Conservation (phyloP, 1,140 invertebrate species). For the Orchesella cincta region DNA sequence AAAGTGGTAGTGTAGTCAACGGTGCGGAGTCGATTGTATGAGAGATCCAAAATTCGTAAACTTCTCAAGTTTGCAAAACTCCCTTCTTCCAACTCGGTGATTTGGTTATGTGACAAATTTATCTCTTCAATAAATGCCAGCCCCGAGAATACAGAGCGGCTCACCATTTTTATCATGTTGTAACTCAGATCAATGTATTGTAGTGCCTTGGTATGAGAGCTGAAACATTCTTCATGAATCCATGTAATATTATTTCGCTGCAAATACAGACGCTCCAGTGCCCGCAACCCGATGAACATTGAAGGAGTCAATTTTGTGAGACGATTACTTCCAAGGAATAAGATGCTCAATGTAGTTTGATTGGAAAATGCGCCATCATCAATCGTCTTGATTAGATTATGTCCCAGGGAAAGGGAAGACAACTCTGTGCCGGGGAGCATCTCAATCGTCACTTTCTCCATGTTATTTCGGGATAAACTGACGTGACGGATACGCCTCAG, state of each 20-base stretch:
- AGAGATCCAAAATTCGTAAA: conserved; percentile 65
- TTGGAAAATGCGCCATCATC: conserved; percentile 76
- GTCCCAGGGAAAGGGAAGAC: conserved; percentile 74
- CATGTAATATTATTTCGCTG: conserved; percentile 47
- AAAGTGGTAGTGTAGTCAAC: conserved; percentile 58
- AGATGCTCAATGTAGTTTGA: conserved; percentile 72
- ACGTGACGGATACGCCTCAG: conserved; percentile 82
- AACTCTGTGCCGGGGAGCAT: conserved; percentile 71
- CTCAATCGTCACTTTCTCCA: conserved; percentile 78
- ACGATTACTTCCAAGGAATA: conserved; percentile 54
- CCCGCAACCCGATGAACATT: conserved; percentile 47
- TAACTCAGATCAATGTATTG: conserved; percentile 69
- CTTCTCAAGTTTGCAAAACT: conserved; percentile 64
- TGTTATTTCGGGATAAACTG: conserved; percentile 79
- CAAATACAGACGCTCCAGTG: conserved; percentile 46
- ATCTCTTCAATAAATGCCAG: conserved; percentile 71
- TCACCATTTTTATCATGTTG: conserved; percentile 68
- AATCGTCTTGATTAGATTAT: conserved; percentile 77
- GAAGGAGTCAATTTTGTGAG: conserved; percentile 53
- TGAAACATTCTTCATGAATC: conserved; percentile 45
- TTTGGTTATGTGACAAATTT: conserved; percentile 55
- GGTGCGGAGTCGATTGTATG: conserved; percentile 63
- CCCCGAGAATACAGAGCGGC: conserved; percentile 65
- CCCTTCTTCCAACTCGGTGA: conserved; percentile 61
- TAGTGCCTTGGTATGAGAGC: conserved; percentile 43